Percentiles rank a stretch among this genome's conserved stretches.
Conservation (phyloP, 2,797 vertebrate species). For the Rhyacichthys aspro region DNA sequence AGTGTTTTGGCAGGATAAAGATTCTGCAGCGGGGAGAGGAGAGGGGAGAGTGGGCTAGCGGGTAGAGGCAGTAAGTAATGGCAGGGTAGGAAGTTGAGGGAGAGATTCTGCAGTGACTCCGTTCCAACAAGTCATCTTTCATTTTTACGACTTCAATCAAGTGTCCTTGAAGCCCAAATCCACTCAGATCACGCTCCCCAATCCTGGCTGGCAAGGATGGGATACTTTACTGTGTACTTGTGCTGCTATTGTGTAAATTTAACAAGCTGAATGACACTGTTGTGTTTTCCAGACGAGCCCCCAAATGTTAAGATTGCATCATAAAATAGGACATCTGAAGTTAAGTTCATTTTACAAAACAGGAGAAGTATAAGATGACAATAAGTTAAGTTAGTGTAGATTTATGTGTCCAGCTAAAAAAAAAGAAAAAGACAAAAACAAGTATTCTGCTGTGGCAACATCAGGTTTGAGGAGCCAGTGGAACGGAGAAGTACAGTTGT, state of each 20-base stretch:
- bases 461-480: too few species aligned
- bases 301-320: not conserved
- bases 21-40: slow-evolving; percentile 59
- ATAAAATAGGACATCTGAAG: too few species aligned
- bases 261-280: slow-evolving; percentile 38
- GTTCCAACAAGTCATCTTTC: slow-evolving; percentile 77
- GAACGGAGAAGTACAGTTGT: not conserved
- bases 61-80: slow-evolving; percentile 12
- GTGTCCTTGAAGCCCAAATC: slow-evolving; percentile 75
- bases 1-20: slow-evolving; percentile 72
- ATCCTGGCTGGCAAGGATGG: slow-evolving; percentile 41
- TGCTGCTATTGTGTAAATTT: slow-evolving; percentile 22
- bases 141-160: slow-evolving; percentile 79
- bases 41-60: slow-evolving; percentile 3
- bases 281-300: not conserved
- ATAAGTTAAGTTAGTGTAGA: too few species aligned
- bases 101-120: slow-evolving; percentile 72
- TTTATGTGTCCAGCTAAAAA: too few species aligned
- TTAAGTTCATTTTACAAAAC: too few species aligned
- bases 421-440: too few species aligned
- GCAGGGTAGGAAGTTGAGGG: slow-evolving; percentile 54
- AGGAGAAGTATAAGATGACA: too few species aligned
- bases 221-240: slow-evolving; percentile 40
- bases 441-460: too few species aligned
- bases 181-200: slow-evolving; percentile 53